Conservation (phyloP, 2,888 invertebrate genomes). For the Hanleya hanleyi region DNA sequence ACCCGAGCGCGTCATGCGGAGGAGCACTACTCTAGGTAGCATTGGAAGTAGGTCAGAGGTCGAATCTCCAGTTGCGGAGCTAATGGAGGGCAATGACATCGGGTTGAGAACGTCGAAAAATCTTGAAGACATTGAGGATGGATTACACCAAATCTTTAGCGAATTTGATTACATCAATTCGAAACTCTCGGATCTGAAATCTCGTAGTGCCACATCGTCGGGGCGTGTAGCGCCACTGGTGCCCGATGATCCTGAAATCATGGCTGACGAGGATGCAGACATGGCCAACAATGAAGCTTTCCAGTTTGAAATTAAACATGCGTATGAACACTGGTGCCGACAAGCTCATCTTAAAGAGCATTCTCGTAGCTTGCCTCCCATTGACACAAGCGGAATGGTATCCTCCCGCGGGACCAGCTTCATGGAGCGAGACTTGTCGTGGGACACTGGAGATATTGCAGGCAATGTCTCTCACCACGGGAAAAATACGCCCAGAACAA, state of each 20-base stretch:
- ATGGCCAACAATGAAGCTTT: constrained; percentile 21
- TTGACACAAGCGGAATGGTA: background rate
- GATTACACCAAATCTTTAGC: constrained; percentile 24
- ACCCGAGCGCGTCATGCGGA: background rate
- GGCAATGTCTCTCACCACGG: background rate
- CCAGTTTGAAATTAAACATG: constrained; percentile 2
- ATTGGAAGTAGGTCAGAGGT: constrained; percentile 10
- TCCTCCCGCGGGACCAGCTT: background rate
- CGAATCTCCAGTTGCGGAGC: constrained; percentile 9
- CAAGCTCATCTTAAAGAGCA: background rate
- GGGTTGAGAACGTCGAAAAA: constrained; percentile 42
- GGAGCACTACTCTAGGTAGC: background rate
- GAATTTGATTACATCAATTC: constrained; percentile 54
- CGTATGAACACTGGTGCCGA: constrained; percentile 3
- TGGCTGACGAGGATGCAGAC: constrained; percentile 9
- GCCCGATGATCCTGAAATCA: background rate
- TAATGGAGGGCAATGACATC: constrained; percentile 3
- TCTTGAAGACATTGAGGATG: constrained; percentile 58
- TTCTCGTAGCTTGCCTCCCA: background rate
- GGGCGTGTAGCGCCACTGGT: constrained; percentile 1
- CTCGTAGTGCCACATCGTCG: constrained; percentile 21
- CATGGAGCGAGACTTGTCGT: constrained; percentile 1
- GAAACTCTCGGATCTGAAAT: constrained; percentile 53
- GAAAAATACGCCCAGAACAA: background rate
- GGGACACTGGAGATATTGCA: background rate